Base-by-base conservation (phyloP, 2,113 vertebrate species). In the Herpailurus yagouaroundi region DNA sequence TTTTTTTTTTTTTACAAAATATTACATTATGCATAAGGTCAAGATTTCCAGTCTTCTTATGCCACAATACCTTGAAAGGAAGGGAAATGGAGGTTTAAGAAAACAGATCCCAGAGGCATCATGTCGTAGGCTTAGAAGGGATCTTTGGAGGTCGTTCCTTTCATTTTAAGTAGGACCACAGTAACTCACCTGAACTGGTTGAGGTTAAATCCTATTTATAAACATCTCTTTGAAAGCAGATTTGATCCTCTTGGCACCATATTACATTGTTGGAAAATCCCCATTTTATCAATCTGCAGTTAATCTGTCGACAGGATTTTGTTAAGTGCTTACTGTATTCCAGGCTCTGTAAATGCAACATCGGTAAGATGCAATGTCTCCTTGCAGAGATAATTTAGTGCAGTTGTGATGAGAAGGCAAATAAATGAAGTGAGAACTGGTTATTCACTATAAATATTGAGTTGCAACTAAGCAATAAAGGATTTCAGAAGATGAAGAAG, bases 131-230 rank as follows among this genome's bases (percentile, higher is more conserved):
- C 36, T 87, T 48, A 57, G 68, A 94, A 92, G 25, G 2, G 12
- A 50, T 60, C 60, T 89, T 86, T 69, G 16, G 55, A 63, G n/a
- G 57, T 80, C 29, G 68, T 85, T 84, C 23, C 41, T 89, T 74
- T 91, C 33, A 63, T 64, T 89, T 88, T 29, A 74, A 23, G 10
- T 79, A 68, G 57, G 41, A 48, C 29, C 38, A 84, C 2, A 19
- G 15, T 81, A 80, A 89, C 64, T 93, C 71, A 87, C 33, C 19
- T 57, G 21, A 77, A 95, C 60, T 38, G 38, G 60, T 48, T 41
- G n/a, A 80, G n/a, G 79, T 68, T 66, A 27, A 73, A 66, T 73
- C 21, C 33, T 96, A 45, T 87, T 87, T 84, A 83, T 93, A 93
- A 93, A 87, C 52, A 80, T 84, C 45, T 52, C 19, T 76, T 64